A percentile compares a stretch with the other conserved stretches of the same genome.
Conservation (phyloP, 2,797 vertebrate species). For the Morus bassanus region DNA sequence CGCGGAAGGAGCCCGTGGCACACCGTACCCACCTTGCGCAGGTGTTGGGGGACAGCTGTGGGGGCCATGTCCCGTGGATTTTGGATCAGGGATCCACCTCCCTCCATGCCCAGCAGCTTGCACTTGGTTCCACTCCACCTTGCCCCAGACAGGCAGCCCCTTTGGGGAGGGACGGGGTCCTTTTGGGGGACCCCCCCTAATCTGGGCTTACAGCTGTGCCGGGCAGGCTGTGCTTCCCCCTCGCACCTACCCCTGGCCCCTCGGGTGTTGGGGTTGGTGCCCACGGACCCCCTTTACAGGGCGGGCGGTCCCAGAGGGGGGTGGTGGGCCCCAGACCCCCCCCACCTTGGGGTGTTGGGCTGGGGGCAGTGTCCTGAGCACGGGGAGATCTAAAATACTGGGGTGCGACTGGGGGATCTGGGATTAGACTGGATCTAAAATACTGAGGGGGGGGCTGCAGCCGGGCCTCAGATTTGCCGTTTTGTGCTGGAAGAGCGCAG, state of each 20-base stretch:
- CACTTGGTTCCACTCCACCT: fast-evolving
- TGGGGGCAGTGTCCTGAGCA: not conserved
- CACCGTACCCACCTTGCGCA: not conserved
- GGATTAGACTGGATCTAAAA: too few relatives aligned
- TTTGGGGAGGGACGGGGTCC: too few relatives aligned
- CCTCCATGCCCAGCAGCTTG: not conserved
- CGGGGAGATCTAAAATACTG: not conserved
- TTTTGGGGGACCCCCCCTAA: not conserved
- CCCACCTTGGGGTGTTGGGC: not conserved
- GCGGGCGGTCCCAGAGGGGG: not conserved
- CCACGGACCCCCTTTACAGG: not conserved
- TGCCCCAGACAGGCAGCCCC: not conserved
- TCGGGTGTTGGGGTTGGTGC: too few relatives aligned
- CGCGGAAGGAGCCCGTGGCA: not conserved
- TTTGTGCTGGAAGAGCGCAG: too few relatives aligned
- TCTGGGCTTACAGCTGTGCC: not conserved
- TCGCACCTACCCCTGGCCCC: not conserved
- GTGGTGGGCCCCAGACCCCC: too few relatives aligned
- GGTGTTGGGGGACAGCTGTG: too few relatives aligned
- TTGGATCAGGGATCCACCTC: not conserved
- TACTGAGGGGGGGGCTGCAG: not conserved
- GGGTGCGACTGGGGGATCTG: not conserved
- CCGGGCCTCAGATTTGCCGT: not conserved
- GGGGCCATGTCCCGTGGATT: not conserved
- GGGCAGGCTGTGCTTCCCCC: too few relatives aligned